Conservation (phyloP, 2,113 vertebrate genomes). For the Morone chrysops region DNA sequence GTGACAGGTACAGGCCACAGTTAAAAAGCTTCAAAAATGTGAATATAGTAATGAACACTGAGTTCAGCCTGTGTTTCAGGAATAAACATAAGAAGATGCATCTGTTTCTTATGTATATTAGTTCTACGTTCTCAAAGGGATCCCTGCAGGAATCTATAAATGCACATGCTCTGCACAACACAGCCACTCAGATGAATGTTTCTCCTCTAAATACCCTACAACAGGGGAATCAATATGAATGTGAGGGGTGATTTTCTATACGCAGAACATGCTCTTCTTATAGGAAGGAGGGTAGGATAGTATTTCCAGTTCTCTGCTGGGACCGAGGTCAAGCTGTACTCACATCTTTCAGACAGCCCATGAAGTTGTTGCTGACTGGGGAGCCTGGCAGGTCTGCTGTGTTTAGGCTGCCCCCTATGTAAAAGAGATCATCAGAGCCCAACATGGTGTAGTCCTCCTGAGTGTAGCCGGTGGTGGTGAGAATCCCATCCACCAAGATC, state of each 20-base stretch:
- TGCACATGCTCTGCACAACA: constrained; percentile 46
- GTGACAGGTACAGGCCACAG: constrained; percentile 58
- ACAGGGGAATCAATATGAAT: constrained; percentile 60
- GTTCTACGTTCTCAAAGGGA: constrained; percentile 43
- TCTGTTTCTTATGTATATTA: constrained; percentile 60
- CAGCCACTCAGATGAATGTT: constrained; percentile 44
- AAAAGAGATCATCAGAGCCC: constrained; percentile 96
- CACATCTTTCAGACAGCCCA: constrained; percentile 95
- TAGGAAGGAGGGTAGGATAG: constrained; percentile 53
- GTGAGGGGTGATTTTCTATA: constrained; percentile 60
- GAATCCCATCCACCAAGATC: constrained; percentile 93
- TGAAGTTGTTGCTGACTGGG: constrained; percentile 97
- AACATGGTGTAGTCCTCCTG: constrained; percentile 96
- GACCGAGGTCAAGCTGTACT: constrained; percentile 77
- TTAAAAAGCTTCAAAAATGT: constrained; percentile 44
- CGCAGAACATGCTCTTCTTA: constrained; percentile 42
- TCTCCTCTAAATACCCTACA: constrained; percentile 77
- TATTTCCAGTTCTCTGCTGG: constrained; percentile 54
- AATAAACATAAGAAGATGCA: constrained; percentile 29
- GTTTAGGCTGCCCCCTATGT: constrained; percentile 94
- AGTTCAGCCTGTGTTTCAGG: constrained; percentile 25
- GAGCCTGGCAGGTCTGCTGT: constrained; percentile 94
- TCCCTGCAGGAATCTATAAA: constrained; percentile 63
- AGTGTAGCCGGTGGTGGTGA: constrained; percentile 93
- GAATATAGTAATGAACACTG: constrained; percentile 26